Percentiles rank a stretch among this genome's conserved stretches.
Evolutionary conservation across 2,888 invertebrate species (phyloP).

Genomic region (Polyommatus icarus): DNA sequence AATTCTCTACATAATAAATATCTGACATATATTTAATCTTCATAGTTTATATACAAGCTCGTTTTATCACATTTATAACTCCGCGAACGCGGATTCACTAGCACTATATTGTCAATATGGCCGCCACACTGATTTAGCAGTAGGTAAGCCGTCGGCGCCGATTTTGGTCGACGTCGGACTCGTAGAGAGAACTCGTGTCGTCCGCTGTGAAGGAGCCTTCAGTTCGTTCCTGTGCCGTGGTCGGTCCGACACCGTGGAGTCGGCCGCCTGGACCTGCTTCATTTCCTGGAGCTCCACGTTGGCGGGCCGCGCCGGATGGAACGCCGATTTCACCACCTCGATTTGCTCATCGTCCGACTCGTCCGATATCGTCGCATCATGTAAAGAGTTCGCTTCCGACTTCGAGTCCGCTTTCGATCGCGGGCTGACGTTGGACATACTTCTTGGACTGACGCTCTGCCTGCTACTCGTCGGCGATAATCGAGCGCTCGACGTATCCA

Average conservation of each 20-base stretch:
- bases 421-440: constrained; percentile 65
- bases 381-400: constrained; percentile 83
- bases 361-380: constrained; percentile 81
- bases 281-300: constrained; percentile 79
- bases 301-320: constrained; percentile 83
- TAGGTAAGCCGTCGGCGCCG: constrained; percentile 74
- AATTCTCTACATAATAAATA: constrained; percentile 32
- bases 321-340: constrained; percentile 88
- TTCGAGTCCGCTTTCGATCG: constrained; percentile 79
- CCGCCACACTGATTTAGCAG: constrained; percentile 86
- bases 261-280: constrained; percentile 79
- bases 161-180: constrained; percentile 82
- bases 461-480: constrained; percentile 80
- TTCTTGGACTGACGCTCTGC: constrained; percentile 78
- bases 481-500: constrained; percentile 72
- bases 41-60: constrained; percentile 70
- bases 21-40: constrained; percentile 41
- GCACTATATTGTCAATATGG: constrained; percentile 81
- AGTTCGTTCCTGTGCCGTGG: constrained; percentile 75
- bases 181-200: constrained; percentile 64
- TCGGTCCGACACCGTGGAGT: constrained; percentile 80
- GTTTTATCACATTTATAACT: constrained; percentile 73
- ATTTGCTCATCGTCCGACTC: constrained; percentile 86
- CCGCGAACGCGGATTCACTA: constrained; percentile 50
- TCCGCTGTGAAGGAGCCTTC: constrained; percentile 82